Conservation (phyloP, 2,888 invertebrate genomes). For the Melanostoma scalare region DNA sequence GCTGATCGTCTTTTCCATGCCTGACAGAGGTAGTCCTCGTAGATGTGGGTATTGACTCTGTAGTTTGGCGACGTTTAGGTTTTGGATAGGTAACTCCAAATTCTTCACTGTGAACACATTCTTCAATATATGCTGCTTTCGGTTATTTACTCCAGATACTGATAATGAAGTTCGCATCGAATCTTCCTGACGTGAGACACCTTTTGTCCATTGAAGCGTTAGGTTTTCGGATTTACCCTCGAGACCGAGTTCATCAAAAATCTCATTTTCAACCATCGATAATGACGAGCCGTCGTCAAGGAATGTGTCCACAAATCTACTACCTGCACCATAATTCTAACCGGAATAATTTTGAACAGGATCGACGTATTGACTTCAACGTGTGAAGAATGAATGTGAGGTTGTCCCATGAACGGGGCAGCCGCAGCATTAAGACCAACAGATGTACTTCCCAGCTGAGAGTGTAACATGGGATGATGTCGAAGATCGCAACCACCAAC, state of each 20-base stretch:
- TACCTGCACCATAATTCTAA: slow-evolving; percentile 5
- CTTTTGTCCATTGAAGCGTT: slow-evolving; percentile 41
- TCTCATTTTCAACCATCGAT: slow-evolving; percentile 32
- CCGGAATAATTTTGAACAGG: slow-evolving; percentile 6
- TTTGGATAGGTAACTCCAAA: too few relatives aligned
- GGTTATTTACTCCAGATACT: too few relatives aligned
- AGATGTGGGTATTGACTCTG: too few relatives aligned
- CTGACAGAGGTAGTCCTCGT: not conserved
- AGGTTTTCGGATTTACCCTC: slow-evolving; percentile 13
- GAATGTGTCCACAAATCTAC: slow-evolving; percentile 5
- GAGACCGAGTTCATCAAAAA: slow-evolving; percentile 29
- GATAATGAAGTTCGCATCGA: too few relatives aligned
- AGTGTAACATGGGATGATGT: slow-evolving; percentile 27
- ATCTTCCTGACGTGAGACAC: not conserved
- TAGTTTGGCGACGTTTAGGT: too few relatives aligned
- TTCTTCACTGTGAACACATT: too few relatives aligned
- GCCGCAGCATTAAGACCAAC: slow-evolving; percentile 13
- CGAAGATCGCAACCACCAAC: not conserved
- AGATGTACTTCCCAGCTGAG: not conserved
- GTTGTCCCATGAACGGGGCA: slow-evolving; percentile 1
- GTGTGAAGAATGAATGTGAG: slow-evolving; percentile 19
- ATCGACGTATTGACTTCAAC: not conserved
- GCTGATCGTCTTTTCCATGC: slow-evolving; percentile 18
- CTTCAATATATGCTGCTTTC: too few relatives aligned
- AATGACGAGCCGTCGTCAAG: slow-evolving; percentile 30